Base-by-base conservation (phyloP, 2,113 vertebrate species). In the Typhlomys cinereus region DNA sequence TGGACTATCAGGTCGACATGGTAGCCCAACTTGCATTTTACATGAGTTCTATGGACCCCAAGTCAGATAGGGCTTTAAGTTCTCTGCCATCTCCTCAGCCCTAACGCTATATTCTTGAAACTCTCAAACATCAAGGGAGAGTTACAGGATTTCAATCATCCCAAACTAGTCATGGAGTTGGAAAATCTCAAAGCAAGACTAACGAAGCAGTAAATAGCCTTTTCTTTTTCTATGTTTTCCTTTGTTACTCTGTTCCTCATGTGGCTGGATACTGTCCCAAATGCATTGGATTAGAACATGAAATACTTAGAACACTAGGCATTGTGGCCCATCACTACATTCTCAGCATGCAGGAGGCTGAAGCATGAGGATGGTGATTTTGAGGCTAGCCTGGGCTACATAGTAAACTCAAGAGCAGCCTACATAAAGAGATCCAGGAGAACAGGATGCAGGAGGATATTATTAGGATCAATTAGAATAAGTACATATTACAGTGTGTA, bases 191-290 rank as follows among this genome's bases (percentile, higher is more conserved):
- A 88, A 46, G 20, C 15, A 80, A 90, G 71, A 50, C 4, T 34
- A 36, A 88, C 50, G 62, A 48, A 52, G 76, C 91, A 29, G 34
- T 54, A 9, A 69, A 27, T 11, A 13, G 61, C 10, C 27, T 64
- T 23, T 69, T 25, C 34, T 44, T 87, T 36, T 85, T n/a, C 74
- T 41, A n/a, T 81, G 71, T 64, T 46, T 41, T 85, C 92, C 88
- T 85, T 73, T 76, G 90, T 90, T 41, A 89, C 76, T 71, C 14
- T 80, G 15, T 86, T 62, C 36, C 48, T 92, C 67, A 29, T 59
- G 67, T 21, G 87, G 44, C 14, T 14, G 62, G 48, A 75, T 29
- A 15, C 31, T 54, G 15, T 88, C 71, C n/a, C 86, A 94, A 93
- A 93, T 85, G 18, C 25, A 64, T 46, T 54, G 29, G 10, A 13